Evolutionary conservation across 2,797 vertebrate genomes (phyloP).

Genomic region (Myripristis jacobus): DNA sequence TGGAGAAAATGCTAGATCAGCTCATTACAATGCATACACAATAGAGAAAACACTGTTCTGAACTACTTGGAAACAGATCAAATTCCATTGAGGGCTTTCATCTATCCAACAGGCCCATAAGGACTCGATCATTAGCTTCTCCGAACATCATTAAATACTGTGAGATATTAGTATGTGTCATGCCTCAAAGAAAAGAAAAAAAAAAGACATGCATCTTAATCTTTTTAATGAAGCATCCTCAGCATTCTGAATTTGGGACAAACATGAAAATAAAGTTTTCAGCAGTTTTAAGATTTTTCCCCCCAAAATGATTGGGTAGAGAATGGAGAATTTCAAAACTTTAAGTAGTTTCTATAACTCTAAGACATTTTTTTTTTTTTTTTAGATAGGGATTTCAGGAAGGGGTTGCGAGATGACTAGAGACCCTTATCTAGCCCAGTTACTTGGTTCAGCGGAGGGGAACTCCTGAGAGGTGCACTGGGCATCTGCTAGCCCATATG

Average conservation of each 20-base stretch:
- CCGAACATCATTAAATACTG: conserved; percentile 73
- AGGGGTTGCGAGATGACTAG: not conserved
- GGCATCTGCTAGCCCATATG: conserved; percentile 61
- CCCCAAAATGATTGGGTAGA: conserved; percentile 20
- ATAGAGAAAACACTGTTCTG: conserved; percentile 53
- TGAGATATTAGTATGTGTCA: conserved; percentile 58
- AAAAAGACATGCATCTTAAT: conserved; percentile 50
- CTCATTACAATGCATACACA: conserved; percentile 71
- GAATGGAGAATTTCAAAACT: conserved; percentile 25
- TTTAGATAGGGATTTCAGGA: not conserved
- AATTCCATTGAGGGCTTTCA: conserved; percentile 76
- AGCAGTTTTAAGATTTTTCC: conserved; percentile 10
- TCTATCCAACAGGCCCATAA: conserved; percentile 72
- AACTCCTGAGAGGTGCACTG: conserved; percentile 33
- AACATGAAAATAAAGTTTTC: conserved; percentile 50
- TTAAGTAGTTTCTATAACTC: conserved; percentile 20
- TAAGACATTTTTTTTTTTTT: not conserved
- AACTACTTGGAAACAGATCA: conserved; percentile 71
- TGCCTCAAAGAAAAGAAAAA: conserved; percentile 61
- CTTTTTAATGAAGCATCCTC: conserved; percentile 64
- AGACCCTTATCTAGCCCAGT: conserved; percentile 17
- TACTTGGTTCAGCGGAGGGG: conserved; percentile 37
- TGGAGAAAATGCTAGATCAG: conserved; percentile 73
- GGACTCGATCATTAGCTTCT: conserved; percentile 76
- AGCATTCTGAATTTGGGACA: conserved; percentile 65